Evolutionary conservation across 2,888 invertebrate genomes (phyloP).

Genomic region (Drosophila kuntzei): DNA sequence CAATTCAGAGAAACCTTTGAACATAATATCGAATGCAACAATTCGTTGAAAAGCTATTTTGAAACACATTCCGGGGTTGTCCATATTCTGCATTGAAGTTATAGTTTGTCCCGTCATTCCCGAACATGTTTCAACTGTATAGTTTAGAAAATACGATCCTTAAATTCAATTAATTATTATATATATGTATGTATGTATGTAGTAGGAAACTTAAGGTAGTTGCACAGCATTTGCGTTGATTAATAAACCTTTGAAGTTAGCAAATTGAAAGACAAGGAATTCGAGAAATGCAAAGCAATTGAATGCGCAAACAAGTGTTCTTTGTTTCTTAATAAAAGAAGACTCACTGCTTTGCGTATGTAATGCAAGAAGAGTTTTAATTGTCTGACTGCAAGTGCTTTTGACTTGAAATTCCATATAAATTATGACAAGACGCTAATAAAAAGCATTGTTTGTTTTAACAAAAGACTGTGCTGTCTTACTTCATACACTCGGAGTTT

Average conservation of each 20-base stretch:
- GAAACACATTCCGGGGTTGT: too few species aligned
- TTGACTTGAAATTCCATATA: slow-evolving; percentile 33
- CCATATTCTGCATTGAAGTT: background rate
- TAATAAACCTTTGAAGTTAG: background rate
- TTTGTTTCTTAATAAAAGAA: slow-evolving; percentile 1
- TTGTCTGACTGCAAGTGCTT: background rate
- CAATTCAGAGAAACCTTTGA: background rate
- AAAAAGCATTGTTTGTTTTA: slow-evolving; percentile 15
- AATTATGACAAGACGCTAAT: slow-evolving; percentile 10
- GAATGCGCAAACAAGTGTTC: slow-evolving; percentile 3
- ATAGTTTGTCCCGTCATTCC: background rate
- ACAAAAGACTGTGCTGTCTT: background rate
- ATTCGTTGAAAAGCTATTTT: background rate
- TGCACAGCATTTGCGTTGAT: slow-evolving; percentile 5
- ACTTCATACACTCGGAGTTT: background rate
- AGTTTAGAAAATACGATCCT: background rate
- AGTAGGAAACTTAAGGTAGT: too few species aligned
- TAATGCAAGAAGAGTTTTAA: background rate
- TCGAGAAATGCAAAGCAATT: slow-evolving; percentile 15
- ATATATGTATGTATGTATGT: too few species aligned
- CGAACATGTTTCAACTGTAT: background rate
- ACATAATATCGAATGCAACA: background rate
- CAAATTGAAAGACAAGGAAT: slow-evolving; percentile 9
- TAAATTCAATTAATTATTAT: background rate
- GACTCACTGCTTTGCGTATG: background rate